Conservation (phyloP, 2,797 vertebrate species). For the Hemibagrus guttatus region DNA sequence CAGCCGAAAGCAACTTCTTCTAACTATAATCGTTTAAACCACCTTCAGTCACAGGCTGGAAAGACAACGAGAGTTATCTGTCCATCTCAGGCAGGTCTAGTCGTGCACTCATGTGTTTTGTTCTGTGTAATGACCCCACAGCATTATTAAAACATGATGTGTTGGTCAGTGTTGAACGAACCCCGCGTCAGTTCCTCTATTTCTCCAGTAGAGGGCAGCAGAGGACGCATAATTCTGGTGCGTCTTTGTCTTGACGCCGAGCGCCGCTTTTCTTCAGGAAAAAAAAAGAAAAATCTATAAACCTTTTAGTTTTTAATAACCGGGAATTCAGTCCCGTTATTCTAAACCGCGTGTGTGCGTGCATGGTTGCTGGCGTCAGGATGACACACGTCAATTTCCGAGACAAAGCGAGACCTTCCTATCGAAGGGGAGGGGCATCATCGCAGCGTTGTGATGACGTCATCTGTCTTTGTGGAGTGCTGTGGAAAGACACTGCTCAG, state of each 20-base stretch:
- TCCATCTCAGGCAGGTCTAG: neutral
- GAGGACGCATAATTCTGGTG: slow-evolving; percentile 48
- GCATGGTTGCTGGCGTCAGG: neutral
- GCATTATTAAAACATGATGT: neutral
- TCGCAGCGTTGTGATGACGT: slow-evolving; percentile 41
- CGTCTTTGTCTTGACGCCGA: slow-evolving; percentile 30
- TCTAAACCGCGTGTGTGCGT: no score
- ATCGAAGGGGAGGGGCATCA: slow-evolving; percentile 9
- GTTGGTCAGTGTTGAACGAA: neutral
- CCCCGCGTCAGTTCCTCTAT: neutral
- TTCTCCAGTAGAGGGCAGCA: slow-evolving; percentile 65
- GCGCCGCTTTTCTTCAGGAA: neutral
- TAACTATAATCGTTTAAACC: neutral
- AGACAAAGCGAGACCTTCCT: slow-evolving; percentile 3
- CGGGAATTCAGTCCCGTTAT: neutral
- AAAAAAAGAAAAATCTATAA: neutral
- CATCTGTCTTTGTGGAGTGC: slow-evolving; percentile 28
- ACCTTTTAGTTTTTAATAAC: neutral
- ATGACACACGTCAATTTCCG: neutral
- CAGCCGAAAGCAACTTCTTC: no score
- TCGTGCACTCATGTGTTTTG: neutral
- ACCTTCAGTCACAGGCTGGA: neutral
- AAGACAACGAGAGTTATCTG: neutral
- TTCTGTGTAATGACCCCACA: neutral
- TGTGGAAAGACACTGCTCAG: neutral